Evolutionary conservation across 2,797 vertebrate genomes (phyloP).

Genomic region (Diglossa cyanea): DNA sequence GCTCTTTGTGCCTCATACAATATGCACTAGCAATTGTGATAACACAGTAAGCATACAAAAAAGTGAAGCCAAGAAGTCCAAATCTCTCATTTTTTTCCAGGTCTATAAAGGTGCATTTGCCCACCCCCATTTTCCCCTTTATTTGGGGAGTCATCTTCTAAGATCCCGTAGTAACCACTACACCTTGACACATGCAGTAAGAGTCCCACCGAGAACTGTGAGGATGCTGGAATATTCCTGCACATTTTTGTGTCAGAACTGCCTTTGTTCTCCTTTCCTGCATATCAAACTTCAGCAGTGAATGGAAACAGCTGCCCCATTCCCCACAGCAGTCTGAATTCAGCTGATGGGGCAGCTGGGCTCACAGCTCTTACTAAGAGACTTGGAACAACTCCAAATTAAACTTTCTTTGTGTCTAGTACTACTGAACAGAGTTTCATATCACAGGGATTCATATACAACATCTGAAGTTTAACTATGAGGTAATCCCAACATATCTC

Average conservation of each 20-base stretch:
- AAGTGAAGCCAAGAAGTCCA: neutral
- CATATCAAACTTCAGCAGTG: neutral
- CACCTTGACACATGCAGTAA: fast-evolving
- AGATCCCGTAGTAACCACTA: neutral
- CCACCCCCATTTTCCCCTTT: fast-evolving
- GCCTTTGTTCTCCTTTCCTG: neutral
- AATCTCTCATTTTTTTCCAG: neutral
- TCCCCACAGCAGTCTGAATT: neutral
- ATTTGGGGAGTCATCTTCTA: neutral
- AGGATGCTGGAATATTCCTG: neutral
- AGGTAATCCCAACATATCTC: neutral
- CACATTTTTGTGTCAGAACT: neutral
- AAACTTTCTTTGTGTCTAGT: neutral
- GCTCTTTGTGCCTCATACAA: neutral
- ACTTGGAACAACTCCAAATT: neutral
- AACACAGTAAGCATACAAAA: neutral
- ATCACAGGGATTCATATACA: neutral
- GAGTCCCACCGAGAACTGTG: neutral
- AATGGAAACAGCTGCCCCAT: neutral
- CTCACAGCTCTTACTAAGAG: neutral
- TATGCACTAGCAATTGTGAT: neutral
- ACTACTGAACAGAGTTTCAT: neutral
- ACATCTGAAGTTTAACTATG: neutral
- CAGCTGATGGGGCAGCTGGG: neutral
- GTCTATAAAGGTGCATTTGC: neutral